Evolutionary conservation across 1,140 invertebrate species (phyloP).

Genomic region (Drosophila novamexicana): DNA sequence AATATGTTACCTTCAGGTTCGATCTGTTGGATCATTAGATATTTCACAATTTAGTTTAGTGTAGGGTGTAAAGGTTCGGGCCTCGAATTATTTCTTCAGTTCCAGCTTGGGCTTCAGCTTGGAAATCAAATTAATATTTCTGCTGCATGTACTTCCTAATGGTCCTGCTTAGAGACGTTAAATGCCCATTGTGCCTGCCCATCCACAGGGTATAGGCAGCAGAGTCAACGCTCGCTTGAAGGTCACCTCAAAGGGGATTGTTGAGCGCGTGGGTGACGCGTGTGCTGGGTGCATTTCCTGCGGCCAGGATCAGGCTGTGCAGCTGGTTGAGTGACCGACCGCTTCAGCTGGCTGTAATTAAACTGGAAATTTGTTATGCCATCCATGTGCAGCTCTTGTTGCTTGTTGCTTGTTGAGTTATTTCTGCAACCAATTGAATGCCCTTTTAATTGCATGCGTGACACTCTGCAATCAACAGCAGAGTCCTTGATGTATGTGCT

Average conservation of each 20-base stretch:
- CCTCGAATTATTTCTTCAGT: too few relatives aligned
- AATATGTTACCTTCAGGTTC: too few relatives aligned
- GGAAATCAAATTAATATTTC: too few relatives aligned
- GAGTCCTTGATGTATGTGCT: conserved; percentile 1
- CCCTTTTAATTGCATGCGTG: conserved; percentile 55
- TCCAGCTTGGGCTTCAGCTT: too few relatives aligned
- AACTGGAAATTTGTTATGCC: conserved; percentile 25
- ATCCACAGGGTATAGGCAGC: background rate
- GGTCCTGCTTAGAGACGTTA: background rate
- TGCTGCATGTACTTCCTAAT: too few relatives aligned
- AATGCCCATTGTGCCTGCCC: too few relatives aligned
- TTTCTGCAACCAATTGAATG: conserved; percentile 44
- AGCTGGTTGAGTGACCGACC: conserved; percentile 18
- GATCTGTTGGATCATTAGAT: too few relatives aligned
- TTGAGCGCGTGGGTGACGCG: background rate
- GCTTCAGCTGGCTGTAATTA: conserved; percentile 18
- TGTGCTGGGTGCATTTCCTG: conserved; percentile 26
- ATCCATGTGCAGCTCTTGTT: conserved; percentile 3
- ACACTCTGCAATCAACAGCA: conserved; percentile 20
- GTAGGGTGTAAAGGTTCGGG: too few relatives aligned
- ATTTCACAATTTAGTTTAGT: too few relatives aligned
- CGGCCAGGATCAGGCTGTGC: conserved; percentile 25
- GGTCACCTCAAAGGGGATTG: background rate
- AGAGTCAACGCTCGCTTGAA: conserved; percentile 30
- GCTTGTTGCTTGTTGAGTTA: background rate